Evolutionary conservation across 2,113 vertebrate species (phyloP).

Genomic region (Lasiurus borealis): DNA sequence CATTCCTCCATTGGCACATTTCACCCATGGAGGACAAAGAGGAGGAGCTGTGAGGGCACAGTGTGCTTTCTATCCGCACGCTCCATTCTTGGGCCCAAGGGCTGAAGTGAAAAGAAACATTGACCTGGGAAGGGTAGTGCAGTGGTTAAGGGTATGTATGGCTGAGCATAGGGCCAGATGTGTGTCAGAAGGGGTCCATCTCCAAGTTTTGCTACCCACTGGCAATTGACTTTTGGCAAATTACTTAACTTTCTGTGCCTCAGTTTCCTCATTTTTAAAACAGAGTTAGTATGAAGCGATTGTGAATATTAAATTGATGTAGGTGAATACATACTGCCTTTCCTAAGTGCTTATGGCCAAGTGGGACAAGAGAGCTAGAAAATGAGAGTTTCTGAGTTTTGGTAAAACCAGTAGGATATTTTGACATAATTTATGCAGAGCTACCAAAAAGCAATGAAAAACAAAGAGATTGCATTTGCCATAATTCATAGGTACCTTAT

Average conservation of each 20-base stretch:
- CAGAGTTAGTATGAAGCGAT: background rate
- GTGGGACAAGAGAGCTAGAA: background rate
- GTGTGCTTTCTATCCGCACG: background rate
- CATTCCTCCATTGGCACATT: constrained; percentile 3
- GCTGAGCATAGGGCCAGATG: too few relatives aligned
- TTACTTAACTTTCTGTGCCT: background rate
- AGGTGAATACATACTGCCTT: background rate
- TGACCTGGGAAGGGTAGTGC: background rate
- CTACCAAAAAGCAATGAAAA: background rate
- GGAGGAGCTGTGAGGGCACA: background rate
- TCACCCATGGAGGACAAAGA: constrained; percentile 4
- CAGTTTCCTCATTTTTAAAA: constrained; percentile 44
- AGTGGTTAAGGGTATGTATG: background rate
- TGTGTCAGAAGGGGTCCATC: background rate
- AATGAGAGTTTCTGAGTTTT: background rate
- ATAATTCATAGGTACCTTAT: background rate
- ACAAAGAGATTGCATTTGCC: background rate
- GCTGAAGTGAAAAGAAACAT: background rate
- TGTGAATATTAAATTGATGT: background rate
- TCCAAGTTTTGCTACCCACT: background rate
- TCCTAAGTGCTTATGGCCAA: background rate
- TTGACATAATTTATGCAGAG: background rate
- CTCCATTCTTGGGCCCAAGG: background rate
- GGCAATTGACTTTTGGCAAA: background rate
- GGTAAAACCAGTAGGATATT: background rate